Evolutionary conservation across 2,888 invertebrate genomes (phyloP), one percentile per base, ranked within the genome.

Genomic region (Tinea trinotella): DNA sequence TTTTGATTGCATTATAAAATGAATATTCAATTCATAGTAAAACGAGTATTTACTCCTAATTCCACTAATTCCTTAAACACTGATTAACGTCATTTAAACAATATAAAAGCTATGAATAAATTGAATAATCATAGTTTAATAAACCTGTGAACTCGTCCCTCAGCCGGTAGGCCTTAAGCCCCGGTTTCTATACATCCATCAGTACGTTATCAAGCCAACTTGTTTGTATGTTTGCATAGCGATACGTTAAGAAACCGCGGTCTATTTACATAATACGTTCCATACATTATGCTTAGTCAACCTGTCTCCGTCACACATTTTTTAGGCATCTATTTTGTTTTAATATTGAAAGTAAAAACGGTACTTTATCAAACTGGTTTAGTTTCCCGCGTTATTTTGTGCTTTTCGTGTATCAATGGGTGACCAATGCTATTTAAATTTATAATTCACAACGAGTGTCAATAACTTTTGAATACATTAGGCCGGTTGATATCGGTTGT

Each of bases 221-320:
- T 30, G 30, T 30, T 30, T 40, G 40, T 13, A 15, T 40, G n/a
- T 40, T 40, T 40, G 40, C 40, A 15, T 40, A 40, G 40, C 40
- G 40, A 40, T 40, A 40, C 13, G 40, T 40, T 40, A n/a, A 40
- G 13, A 40, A 40, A 40, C 40, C 40, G 40, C 40, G 40, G 40
- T 40, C 13, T 40, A 40, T 40, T 40, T 40, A 40, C 40, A 15
- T 40, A 40, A 40, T 40, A 40, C 40, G 40, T 40, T 40, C 40
- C 40, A 40, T 40, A 40, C 40, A 40, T 40, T 30, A 30, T 30
- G 30, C 30, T 30, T 7, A 30, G 3, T 30, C 40, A 40, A 40
- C 40, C 40, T 40, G 40, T 40, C 40, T 13, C 12, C 13, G 13
- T 40, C 40, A 40, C 40, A 40, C 15, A 40, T 40, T 40, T 40